These are phyloP conservation scores for Mola mola DNA, from an alignment of 2,113 vertebrate species.

Conservation along the genomic window DNA sequence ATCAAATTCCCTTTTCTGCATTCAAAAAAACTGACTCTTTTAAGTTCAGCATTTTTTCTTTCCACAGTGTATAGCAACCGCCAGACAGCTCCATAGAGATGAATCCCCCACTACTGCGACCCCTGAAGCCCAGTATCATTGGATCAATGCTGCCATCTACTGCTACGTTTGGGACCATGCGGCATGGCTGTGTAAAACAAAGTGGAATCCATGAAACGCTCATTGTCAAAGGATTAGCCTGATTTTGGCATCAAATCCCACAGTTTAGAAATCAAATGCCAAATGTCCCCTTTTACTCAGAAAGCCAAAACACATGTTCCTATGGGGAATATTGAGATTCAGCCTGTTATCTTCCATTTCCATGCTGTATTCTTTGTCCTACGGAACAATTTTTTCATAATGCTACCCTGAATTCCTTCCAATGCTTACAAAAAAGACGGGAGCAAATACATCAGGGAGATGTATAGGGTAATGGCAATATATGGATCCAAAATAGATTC, in stretches of 20 bases:
- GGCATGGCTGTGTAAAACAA: background rate
- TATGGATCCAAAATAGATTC: slow-evolving; percentile 56
- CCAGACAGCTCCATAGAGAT: slow-evolving; percentile 20
- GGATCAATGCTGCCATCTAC: slow-evolving; percentile 79
- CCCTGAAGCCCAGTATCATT: background rate
- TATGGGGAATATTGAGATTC: too few relatives aligned
- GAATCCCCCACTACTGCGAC: background rate
- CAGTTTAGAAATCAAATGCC: too few relatives aligned
- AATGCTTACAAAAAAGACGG: slow-evolving; percentile 40
- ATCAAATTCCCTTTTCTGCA: slow-evolving; percentile 19
- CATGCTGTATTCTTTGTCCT: slow-evolving; percentile 24
- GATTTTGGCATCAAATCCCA: too few relatives aligned
- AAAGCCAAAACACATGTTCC: too few relatives aligned
- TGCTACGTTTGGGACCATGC: slow-evolving; percentile 28
- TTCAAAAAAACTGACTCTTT: background rate
- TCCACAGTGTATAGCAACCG: slow-evolving; percentile 26
- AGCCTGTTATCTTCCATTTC: slow-evolving; percentile 15
- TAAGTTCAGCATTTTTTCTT: background rate
- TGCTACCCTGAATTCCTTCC: slow-evolving; percentile 49
- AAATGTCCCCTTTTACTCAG: too few relatives aligned
- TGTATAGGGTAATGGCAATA: slow-evolving; percentile 51
- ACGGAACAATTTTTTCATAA: slow-evolving; percentile 36
- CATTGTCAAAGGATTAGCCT: background rate
- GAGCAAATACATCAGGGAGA: slow-evolving; percentile 43
- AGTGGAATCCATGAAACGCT: background rate